Conservation (phyloP, 2,888 invertebrate species). For the Eubasilissa splendida region DNA sequence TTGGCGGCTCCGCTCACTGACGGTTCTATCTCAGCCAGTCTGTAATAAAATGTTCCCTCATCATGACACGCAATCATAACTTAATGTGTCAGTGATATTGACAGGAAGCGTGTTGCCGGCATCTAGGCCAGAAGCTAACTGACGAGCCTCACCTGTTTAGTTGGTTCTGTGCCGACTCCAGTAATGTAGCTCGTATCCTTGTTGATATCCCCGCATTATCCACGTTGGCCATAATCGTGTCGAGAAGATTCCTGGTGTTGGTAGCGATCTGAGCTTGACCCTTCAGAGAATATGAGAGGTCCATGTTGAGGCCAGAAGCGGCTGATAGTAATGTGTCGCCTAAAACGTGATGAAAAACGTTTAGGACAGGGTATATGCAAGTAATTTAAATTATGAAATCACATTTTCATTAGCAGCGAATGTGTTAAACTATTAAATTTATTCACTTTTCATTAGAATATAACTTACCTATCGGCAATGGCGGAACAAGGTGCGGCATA, state of each 20-base stretch:
- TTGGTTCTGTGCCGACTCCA: conserved; percentile 78
- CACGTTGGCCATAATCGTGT: conserved; percentile 81
- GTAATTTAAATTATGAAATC: not conserved
- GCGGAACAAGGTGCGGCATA: conserved; percentile 92
- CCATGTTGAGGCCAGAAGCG: conserved; percentile 62
- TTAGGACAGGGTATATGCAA: too few relatives aligned
- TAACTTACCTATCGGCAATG: conserved; percentile 71
- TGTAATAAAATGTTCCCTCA: conserved; percentile 56
- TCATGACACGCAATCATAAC: too few relatives aligned
- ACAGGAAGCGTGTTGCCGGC: too few relatives aligned
- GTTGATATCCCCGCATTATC: conserved; percentile 79
- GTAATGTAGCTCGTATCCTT: conserved; percentile 73
- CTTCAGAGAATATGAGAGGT: conserved; percentile 58
- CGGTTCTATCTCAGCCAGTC: conserved; percentile 85
- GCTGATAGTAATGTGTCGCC: conserved; percentile 67
- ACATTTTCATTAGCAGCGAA: not conserved
- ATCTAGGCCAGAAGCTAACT: too few relatives aligned
- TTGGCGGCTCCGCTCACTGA: conserved; percentile 85
- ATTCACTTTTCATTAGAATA: not conserved
- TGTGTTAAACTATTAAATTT: too few relatives aligned
- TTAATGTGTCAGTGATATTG: too few relatives aligned
- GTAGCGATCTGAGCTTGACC: conserved; percentile 72
- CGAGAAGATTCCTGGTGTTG: conserved; percentile 81
- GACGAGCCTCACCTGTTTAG: conserved; percentile 70
- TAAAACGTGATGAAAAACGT: conserved; percentile 55